Evolutionary conservation across 1,140 invertebrate genomes (phyloP).

Genomic region (Acromyrmex charruanus): DNA sequence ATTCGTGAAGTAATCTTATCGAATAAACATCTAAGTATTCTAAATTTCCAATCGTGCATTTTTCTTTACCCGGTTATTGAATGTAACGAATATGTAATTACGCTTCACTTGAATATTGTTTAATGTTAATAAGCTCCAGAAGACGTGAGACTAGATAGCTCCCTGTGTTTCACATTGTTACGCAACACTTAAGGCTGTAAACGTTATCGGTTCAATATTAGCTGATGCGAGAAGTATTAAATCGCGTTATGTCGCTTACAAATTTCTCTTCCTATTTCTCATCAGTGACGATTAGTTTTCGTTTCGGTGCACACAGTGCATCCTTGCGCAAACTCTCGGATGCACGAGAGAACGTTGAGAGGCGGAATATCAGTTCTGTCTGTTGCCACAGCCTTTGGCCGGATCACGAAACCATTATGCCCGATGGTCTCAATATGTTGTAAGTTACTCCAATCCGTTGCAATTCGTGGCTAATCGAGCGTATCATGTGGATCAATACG

Average conservation of each 20-base stretch:
- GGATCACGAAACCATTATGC: slow-evolving; percentile 62
- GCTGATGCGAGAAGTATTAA: slow-evolving; percentile 12
- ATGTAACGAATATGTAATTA: background rate
- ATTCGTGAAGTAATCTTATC: too few relatives aligned
- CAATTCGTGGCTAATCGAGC: slow-evolving; percentile 80
- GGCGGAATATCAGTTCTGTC: slow-evolving; percentile 56
- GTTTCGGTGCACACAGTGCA: slow-evolving; percentile 35
- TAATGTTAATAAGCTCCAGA: background rate
- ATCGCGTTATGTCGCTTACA: slow-evolving; percentile 17
- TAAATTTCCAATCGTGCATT: background rate
- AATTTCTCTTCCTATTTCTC: slow-evolving; percentile 49
- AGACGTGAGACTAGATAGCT: background rate
- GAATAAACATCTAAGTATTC: background rate
- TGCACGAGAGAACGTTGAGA: slow-evolving; percentile 36
- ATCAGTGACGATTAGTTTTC: slow-evolving; percentile 52
- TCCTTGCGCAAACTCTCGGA: slow-evolving; percentile 42
- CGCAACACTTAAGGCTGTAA: background rate
- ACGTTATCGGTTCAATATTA: background rate
- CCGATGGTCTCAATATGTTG: slow-evolving; percentile 70
- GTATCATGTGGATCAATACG: slow-evolving; percentile 80
- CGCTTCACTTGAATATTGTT: background rate
- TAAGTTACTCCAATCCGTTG: slow-evolving; percentile 77
- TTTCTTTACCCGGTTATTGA: background rate
- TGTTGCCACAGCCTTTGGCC: slow-evolving; percentile 56
- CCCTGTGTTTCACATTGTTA: background rate